These are phyloP conservation scores for Vollenhovia emeryi DNA, from an alignment of 1,140 invertebrate species.

Conservation along the genomic window DNA sequence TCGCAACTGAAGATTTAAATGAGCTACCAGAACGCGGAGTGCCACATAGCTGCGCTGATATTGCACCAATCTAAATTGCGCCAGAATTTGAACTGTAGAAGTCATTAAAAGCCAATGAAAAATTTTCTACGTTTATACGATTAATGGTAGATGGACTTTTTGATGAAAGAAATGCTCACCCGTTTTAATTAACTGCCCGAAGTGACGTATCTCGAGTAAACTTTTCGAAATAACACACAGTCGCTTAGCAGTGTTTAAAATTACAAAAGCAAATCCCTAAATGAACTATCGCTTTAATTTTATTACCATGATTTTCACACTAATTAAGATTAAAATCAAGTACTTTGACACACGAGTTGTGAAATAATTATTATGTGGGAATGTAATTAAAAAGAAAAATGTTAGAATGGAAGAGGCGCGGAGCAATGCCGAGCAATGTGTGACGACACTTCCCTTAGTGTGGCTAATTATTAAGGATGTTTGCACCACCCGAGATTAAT, in stretches of 20 bases:
- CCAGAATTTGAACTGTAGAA: slow-evolving; percentile 17
- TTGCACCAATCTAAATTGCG: slow-evolving; percentile 31
- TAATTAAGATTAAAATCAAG: slow-evolving; percentile 63
- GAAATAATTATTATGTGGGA: slow-evolving; percentile 5
- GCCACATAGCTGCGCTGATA: neutral
- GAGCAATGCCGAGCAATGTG: slow-evolving; percentile 2
- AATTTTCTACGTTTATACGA: slow-evolving; percentile 38
- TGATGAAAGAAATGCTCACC: slow-evolving; percentile 5
- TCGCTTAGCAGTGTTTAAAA: neutral
- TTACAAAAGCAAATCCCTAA: neutral
- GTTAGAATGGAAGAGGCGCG: slow-evolving; percentile 1
- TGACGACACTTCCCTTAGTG: slow-evolving; percentile 62
- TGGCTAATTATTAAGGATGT: slow-evolving; percentile 70
- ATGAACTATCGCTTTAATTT: neutral
- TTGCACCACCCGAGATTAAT: slow-evolving; percentile 58
- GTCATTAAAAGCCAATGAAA: slow-evolving; percentile 58
- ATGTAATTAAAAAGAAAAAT: slow-evolving; percentile 41
- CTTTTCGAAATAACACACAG: neutral
- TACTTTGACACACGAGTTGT: slow-evolving; percentile 22
- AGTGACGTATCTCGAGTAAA: slow-evolving; percentile 23
- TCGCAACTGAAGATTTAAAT: slow-evolving; percentile 57
- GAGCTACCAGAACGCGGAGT: slow-evolving; percentile 20
- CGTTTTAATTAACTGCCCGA: too few relatives aligned
- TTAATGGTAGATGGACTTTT: slow-evolving; percentile 46
- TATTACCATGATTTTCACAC: neutral